These are phyloP conservation scores for Drosophila guanche DNA, from an alignment of 1,140 invertebrate genomes.

Conservation along the genomic window DNA sequence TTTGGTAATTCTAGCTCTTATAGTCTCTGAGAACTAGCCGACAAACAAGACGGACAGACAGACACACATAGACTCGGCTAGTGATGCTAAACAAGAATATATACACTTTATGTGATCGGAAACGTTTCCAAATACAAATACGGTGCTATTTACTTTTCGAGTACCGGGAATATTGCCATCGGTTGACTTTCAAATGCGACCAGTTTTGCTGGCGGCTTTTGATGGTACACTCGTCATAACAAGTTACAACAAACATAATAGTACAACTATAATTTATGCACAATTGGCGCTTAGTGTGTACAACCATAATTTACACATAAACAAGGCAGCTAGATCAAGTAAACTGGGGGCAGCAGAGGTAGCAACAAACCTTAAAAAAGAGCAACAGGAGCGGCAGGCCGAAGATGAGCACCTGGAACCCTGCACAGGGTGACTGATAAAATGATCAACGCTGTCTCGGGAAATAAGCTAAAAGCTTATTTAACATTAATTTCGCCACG, in stretches of 20 bases:
- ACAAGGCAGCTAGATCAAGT: conserved; percentile 44
- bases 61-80: too few species aligned
- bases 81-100: too few species aligned
- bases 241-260: conserved; percentile 65
- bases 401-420: too few species aligned
- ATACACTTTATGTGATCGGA: too few species aligned
- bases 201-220: conserved; percentile 30
- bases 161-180: background rate
- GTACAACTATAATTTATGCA: conserved; percentile 80
- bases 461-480: conserved; percentile 82
- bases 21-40: too few species aligned
- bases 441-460: conserved; percentile 79
- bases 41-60: too few species aligned
- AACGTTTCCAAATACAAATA: too few species aligned
- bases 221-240: conserved; percentile 37
- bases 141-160: too few species aligned
- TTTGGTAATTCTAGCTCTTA: too few species aligned
- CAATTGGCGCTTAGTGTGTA: conserved; percentile 80
- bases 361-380: too few species aligned
- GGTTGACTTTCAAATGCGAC: conserved; percentile 60
- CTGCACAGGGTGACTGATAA: conserved; percentile 67
- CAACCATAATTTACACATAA: conserved; percentile 82
- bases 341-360: too few species aligned
- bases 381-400: too few species aligned
- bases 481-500: conserved; percentile 82